Evolutionary conservation across 2,797 vertebrate genomes (phyloP).

Genomic region (Gobio occitaniae): DNA sequence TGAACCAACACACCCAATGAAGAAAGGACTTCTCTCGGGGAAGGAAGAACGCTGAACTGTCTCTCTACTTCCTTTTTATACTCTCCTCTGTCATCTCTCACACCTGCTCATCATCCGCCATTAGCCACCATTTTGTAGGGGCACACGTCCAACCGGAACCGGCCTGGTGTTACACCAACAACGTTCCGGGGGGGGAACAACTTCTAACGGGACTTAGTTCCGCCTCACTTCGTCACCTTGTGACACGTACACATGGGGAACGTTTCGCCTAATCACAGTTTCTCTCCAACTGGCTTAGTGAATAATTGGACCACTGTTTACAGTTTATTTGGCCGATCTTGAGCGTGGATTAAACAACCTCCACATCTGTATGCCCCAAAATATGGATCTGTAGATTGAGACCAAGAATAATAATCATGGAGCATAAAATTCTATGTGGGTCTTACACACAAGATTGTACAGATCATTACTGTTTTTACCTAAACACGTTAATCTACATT

Average conservation of each 20-base stretch:
- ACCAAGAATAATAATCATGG: slow-evolving; percentile 17
- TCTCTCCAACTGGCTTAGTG: slow-evolving; percentile 34
- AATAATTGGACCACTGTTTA: slow-evolving; percentile 54
- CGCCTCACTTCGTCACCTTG: too few relatives aligned
- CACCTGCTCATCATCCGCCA: too few relatives aligned
- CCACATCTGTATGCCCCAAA: slow-evolving; percentile 20
- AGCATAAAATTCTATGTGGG: slow-evolving; percentile 17
- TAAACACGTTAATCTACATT: neutral
- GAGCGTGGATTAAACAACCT: slow-evolving; percentile 11
- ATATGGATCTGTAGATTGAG: slow-evolving; percentile 17
- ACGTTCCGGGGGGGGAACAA: too few relatives aligned
- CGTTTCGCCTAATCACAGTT: slow-evolving; percentile 39
- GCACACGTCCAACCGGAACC: too few relatives aligned
- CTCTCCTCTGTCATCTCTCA: too few relatives aligned
- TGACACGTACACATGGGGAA: slow-evolving; percentile 10
- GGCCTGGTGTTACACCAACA: too few relatives aligned
- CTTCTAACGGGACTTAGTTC: too few relatives aligned
- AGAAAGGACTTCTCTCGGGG: too few relatives aligned
- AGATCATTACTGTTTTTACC: neutral
- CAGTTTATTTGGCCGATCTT: slow-evolving; percentile 15
- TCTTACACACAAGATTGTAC: slow-evolving; percentile 3
- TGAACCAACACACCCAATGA: too few relatives aligned
- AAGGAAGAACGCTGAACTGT: too few relatives aligned
- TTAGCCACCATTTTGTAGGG: too few relatives aligned
- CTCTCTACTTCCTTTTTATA: too few relatives aligned